These are phyloP conservation scores for Scaptomyza tumidula DNA, from an alignment of 2,888 invertebrate genomes.

Conservation along the genomic window DNA sequence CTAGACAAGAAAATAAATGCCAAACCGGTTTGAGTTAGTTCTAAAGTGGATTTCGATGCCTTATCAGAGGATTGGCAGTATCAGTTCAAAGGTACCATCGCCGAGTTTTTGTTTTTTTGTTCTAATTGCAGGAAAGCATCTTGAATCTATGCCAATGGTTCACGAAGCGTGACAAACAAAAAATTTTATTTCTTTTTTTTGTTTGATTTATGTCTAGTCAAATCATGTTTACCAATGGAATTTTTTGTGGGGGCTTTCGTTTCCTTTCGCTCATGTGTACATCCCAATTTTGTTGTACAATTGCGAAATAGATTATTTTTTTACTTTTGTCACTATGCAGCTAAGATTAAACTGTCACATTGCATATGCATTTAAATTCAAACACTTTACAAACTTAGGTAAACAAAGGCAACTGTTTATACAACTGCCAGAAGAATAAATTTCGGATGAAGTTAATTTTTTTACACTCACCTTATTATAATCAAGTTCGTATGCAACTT, in stretches of 20 bases:
- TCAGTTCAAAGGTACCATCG: slow-evolving; percentile 70
- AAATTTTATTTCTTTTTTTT: slow-evolving; percentile 7
- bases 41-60: slow-evolving; percentile 54
- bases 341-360: too few species aligned
- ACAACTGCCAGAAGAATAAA: background rate
- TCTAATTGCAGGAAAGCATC: slow-evolving; percentile 36
- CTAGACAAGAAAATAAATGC: slow-evolving; percentile 48
- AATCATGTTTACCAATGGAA: slow-evolving; percentile 59
- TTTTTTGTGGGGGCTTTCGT: slow-evolving; percentile 29
- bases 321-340: background rate
- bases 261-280: slow-evolving; percentile 11
- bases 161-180: slow-evolving; percentile 42
- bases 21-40: slow-evolving; percentile 71
- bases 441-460: background rate
- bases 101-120: slow-evolving; percentile 25
- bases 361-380: background rate
- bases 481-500: background rate
- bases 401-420: slow-evolving; percentile 5
- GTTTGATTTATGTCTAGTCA: slow-evolving; percentile 27
- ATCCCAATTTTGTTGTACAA: slow-evolving; percentile 6
- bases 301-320: slow-evolving; percentile 13
- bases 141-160: slow-evolving; percentile 60
- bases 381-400: background rate
- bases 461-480: slow-evolving; percentile 14
- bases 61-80: slow-evolving; percentile 62